Conservation (phyloP, 2,113 vertebrate genomes). For the Oryctolagus cuniculus region mOryCun1.1 NC_091436.1:89295001-89295500, state of each 20-base stretch:
- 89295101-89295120: constrained; percentile 26
- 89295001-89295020: neutral
- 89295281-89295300: constrained; percentile 3
- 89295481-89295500: neutral
- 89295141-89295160: neutral
- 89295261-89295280: constrained; percentile 61
- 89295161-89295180: neutral
- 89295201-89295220: constrained; percentile 37
- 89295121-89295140: neutral
- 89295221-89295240: constrained; percentile 50
- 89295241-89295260: constrained; percentile 15
- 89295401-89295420: neutral
- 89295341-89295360: neutral
- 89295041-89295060: neutral
- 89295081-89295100: constrained; percentile 1
- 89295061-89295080: neutral
- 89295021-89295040: neutral
- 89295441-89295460: neutral
- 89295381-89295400: constrained; percentile 16
- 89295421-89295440: neutral
- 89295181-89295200: neutral
- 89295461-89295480: constrained; percentile 6
- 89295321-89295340: constrained; percentile 48
- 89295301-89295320: constrained; percentile 19
- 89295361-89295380: constrained; percentile 47